These are phyloP conservation scores for Nebria brevicollis DNA, from an alignment of 2,888 invertebrate genomes.

Conservation along the genomic window DNA sequence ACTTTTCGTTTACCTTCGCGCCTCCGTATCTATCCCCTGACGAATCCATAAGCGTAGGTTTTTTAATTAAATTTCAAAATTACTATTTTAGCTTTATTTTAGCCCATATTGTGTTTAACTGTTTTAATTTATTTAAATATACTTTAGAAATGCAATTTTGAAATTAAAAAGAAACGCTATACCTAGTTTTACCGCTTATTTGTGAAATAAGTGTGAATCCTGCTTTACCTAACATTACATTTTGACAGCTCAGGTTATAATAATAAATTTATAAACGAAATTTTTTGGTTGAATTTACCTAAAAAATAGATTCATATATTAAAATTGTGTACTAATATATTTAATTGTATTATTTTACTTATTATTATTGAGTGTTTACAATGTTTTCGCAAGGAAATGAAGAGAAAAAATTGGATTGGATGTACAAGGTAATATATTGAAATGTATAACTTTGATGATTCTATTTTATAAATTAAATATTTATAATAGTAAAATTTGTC, in stretches of 20 bases:
- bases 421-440: constrained; percentile 75
- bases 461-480: background rate
- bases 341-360: background rate
- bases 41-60: background rate
- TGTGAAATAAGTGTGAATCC: background rate
- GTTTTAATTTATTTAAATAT: no score
- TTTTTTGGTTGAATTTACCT: background rate
- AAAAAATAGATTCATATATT: background rate
- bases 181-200: background rate
- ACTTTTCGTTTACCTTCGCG: background rate
- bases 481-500: background rate
- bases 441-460: background rate
- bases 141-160: no score
- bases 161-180: background rate
- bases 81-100: background rate
- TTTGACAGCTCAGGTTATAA: background rate
- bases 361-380: constrained; percentile 24
- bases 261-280: background rate
- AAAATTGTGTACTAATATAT: constrained; percentile 18
- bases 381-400: constrained; percentile 59
- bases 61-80: background rate
- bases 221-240: background rate
- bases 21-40: background rate
- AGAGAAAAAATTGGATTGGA: constrained; percentile 83
- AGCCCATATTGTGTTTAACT: background rate